A percentile compares a stretch with the other conserved stretches of the same genome.
Evolutionary conservation across 1,140 invertebrate species (phyloP).

Genomic region (Trinorchestia longiramus): DNA sequence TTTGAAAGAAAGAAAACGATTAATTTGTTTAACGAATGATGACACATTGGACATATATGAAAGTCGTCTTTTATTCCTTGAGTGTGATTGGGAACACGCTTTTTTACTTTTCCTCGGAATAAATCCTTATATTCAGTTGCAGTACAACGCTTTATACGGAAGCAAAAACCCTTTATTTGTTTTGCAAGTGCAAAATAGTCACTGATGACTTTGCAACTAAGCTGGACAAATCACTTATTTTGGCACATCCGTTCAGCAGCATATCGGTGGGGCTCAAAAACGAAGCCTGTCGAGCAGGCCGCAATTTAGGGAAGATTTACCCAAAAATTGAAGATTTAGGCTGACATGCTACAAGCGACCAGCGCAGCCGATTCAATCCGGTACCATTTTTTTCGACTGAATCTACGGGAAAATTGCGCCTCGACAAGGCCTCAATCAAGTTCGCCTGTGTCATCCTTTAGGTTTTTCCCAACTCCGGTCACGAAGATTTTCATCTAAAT

Average conservation of each 20-base stretch:
- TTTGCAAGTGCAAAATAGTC: too few species aligned
- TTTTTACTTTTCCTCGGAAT: too few species aligned
- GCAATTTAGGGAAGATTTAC: slow-evolving; percentile 47
- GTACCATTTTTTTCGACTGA: background rate
- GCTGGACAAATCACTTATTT: background rate
- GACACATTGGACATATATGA: too few species aligned
- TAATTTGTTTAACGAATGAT: too few species aligned
- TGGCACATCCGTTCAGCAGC: background rate
- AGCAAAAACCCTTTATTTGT: too few species aligned
- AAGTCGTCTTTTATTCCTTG: too few species aligned
- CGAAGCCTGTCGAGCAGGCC: slow-evolving; percentile 12
- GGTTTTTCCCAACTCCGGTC: background rate
- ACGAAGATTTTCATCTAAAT: background rate
- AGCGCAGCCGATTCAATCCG: slow-evolving; percentile 39
- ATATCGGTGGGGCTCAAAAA: slow-evolving; percentile 23
- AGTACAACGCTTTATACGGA: too few species aligned
- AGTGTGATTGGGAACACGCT: too few species aligned
- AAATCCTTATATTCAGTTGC: too few species aligned
- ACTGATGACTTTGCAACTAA: too few species aligned
- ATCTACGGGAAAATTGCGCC: slow-evolving; percentile 28
- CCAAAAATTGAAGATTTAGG: slow-evolving; percentile 54
- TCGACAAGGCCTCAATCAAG: slow-evolving; percentile 52
- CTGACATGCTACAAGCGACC: slow-evolving; percentile 50
- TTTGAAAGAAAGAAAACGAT: too few species aligned
- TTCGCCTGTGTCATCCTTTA: background rate